Conservation (phyloP, 2,113 vertebrate species). For the Hippocampus comes region DNA sequence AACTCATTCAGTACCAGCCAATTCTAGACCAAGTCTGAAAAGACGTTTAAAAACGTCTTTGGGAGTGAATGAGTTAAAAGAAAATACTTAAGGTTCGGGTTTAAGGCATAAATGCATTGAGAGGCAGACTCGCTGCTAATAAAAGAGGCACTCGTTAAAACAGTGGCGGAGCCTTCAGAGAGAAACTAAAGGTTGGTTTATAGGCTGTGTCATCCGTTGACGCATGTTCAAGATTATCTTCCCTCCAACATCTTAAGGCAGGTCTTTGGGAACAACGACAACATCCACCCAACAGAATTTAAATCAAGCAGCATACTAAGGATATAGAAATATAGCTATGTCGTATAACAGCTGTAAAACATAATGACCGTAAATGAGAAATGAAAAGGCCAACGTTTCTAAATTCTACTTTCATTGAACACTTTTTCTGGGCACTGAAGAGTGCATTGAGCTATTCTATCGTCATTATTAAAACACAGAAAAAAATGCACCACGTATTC, state of each 20-base stretch:
- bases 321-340: conserved; percentile 2
- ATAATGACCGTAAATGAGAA: neutral
- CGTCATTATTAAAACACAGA: conserved; percentile 1
- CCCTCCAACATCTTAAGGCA: conserved; percentile 47
- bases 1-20: neutral
- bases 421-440: conserved; percentile 35
- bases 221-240: conserved; percentile 44
- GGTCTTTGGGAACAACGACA: conserved; percentile 64
- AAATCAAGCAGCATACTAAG: conserved; percentile 23
- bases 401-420: conserved; percentile 25
- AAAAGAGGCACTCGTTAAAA: conserved; percentile 18
- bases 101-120: conserved; percentile 42
- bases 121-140: conserved; percentile 19
- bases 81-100: conserved; percentile 17
- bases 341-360: neutral
- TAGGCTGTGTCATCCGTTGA: neutral
- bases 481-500: conserved; percentile 1
- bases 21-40: no score
- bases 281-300: conserved; percentile 30
- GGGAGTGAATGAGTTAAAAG: no score
- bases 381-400: conserved; percentile 52
- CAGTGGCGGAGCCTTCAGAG: conserved; percentile 9
- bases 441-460: conserved; percentile 28
- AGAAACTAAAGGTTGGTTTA: neutral
- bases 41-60: no score